Percentiles rank a stretch among this genome's conserved stretches.
Conservation (phyloP, 2,113 vertebrate species). For the Vombatus ursinus region DNA sequence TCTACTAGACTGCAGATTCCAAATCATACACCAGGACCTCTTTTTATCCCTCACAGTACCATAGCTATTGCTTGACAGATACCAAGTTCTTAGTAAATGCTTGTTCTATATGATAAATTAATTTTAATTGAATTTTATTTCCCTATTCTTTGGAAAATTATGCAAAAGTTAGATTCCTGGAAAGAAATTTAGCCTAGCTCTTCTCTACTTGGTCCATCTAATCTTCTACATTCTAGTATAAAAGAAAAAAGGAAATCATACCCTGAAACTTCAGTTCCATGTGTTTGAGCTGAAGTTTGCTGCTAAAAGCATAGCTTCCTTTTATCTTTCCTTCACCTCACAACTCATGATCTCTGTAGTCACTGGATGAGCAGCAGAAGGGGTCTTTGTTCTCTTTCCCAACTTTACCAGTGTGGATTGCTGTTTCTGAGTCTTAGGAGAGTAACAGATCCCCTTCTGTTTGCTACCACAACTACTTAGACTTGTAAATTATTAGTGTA, state of each 20-base stretch:
- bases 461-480: background rate
- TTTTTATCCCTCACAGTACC: constrained; percentile 2
- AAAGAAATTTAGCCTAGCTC: background rate
- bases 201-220: background rate
- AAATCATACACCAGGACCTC: background rate
- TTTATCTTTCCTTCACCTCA: constrained; percentile 1
- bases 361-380: background rate
- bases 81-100: background rate
- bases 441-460: background rate
- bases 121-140: constrained; percentile 22
- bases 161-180: background rate
- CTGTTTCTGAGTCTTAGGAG: background rate
- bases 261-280: background rate
- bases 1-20: background rate
- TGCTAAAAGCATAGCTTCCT: background rate
- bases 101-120: background rate
- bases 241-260: background rate
- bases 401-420: constrained; percentile 6
- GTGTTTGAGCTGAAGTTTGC: constrained; percentile 19
- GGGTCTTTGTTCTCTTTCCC: background rate
- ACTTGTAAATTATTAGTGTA: constrained; percentile 5
- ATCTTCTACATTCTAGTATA: background rate
- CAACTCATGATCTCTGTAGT: background rate
- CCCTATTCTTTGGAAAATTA: background rate
- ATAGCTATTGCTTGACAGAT: background rate